Percentiles rank a stretch among this genome's conserved stretches.
Conservation (phyloP, 2,113 vertebrate genomes). For the Oncorhynchus clarkii region DNA sequence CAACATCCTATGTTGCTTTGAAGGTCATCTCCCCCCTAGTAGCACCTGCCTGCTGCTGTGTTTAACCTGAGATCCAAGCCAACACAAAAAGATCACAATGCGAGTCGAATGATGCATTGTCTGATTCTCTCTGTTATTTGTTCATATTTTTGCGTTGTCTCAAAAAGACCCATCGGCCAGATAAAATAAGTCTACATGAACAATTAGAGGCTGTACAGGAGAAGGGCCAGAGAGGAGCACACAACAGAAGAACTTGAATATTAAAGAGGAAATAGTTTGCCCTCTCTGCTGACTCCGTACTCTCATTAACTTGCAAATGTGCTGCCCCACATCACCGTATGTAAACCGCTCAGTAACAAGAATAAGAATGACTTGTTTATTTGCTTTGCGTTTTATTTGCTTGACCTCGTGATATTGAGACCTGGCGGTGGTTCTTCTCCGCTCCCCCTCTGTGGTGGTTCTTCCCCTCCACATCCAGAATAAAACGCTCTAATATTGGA, state of each 20-base stretch:
- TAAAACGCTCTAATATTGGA: background rate
- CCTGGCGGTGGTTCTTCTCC: constrained; percentile 20
- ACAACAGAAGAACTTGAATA: constrained; percentile 62
- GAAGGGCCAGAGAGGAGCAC: constrained; percentile 35
- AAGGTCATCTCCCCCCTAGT: no score
- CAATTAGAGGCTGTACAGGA: constrained; percentile 25
- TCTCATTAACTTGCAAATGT: constrained; percentile 60
- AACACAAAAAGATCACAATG: no score
- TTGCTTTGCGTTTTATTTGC: constrained; percentile 19
- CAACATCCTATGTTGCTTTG: background rate
- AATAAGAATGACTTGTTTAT: constrained; percentile 33
- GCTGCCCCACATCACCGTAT: constrained; percentile 41
- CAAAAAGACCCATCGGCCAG: no score
- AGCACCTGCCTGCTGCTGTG: no score
- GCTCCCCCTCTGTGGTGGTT: background rate
- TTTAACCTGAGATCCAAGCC: no score
- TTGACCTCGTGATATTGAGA: constrained; percentile 29
- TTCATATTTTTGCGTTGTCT: no score
- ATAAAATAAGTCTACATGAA: constrained; percentile 16
- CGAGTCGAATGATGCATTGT: background rate
- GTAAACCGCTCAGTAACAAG: constrained; percentile 38
- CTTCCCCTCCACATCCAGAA: background rate
- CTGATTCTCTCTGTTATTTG: background rate
- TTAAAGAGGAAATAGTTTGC: constrained; percentile 65
- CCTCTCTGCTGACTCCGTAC: constrained; percentile 52